phyloP scores from a whole-genome alignment of 2,888 invertebrate species.

The Flexamia atlantica region DNA sequence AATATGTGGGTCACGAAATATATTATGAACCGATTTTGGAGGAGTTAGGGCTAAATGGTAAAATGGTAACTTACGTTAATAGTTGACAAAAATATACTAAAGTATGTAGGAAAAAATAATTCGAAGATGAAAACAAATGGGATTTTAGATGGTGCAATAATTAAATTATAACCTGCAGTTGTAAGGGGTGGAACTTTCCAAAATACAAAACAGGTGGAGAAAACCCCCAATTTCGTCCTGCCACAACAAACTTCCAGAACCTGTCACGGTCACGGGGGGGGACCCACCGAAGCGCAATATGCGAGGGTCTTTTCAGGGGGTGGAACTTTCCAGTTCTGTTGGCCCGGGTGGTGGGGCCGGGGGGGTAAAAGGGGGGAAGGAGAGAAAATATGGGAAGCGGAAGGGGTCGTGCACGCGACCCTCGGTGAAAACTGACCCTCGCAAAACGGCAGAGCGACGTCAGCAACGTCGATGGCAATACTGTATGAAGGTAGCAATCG shows the following conservation, averaged over 20 bases:
- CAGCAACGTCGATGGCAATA: neutral
- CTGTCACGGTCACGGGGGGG: neutral
- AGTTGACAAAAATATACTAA: no score
- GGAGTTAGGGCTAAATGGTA: no score
- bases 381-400: neutral
- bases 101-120: no score
- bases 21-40: no score
- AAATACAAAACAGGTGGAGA: neutral
- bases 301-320: neutral
- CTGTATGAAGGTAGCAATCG: neutral
- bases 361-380: no score
- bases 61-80: no score
- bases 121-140: no score
- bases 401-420: neutral
- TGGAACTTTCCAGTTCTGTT: constrained; percentile 44
- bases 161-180: no score
- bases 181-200: neutral
- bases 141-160: no score
- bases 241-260: neutral
- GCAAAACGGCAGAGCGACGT: neutral
- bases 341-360: neutral
- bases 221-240: neutral
- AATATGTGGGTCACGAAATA: no score
- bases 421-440: neutral
- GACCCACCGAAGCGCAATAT: neutral